Base-by-base conservation (phyloP, 1,140 invertebrate species). In the Drosophila suzukii region DNA sequence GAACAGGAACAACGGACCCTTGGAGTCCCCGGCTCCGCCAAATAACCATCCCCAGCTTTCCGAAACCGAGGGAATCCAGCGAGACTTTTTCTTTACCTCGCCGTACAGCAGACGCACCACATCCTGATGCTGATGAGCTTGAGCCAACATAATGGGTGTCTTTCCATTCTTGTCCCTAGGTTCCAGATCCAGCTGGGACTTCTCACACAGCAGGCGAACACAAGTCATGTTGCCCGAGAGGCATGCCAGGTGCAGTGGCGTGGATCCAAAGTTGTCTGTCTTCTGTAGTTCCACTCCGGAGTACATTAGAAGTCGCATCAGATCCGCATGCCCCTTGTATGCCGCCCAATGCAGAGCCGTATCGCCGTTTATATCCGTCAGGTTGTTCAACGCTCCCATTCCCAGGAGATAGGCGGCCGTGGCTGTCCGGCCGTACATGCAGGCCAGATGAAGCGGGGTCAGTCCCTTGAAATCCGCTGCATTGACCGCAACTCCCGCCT, bases 201-300 rank as follows among this genome's bases (percentile, higher is more conserved):
- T 97, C 92, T 98, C 97, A 93, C 97, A 97, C 39, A 97, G 93
- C 77, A 97, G 93, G 73, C 96, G 94, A 43, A 97, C 96, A 78
- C 96, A 97, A 39, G 94, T 95, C 2, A 96, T 94, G 84, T 97
- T 97, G 0, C 97, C 97, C 17, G 96, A 97, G 4, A 98, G 94
- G 86, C 97, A 98, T n/a, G 97, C 97, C 75, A 98, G 93, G 92
- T 98, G 97, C n/a, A 98, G 92, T 0, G 97, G 97, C 0, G 97
- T 98, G 0, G 97, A 98, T 8, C 97, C 97, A 91, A 97, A 98
- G 92, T 98, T 97, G 92, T 98, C 97, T 2, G 96, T 96, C 92
- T 97, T 97, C 76, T 97, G 95, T 39, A 98, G 93, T 86, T 92
- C 91, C n/a, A 92, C 91, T 6, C 91, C 91, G 7, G 91, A 92